Conservation (phyloP, 1,140 invertebrate genomes). For the Procambarus clarkii region DNA sequence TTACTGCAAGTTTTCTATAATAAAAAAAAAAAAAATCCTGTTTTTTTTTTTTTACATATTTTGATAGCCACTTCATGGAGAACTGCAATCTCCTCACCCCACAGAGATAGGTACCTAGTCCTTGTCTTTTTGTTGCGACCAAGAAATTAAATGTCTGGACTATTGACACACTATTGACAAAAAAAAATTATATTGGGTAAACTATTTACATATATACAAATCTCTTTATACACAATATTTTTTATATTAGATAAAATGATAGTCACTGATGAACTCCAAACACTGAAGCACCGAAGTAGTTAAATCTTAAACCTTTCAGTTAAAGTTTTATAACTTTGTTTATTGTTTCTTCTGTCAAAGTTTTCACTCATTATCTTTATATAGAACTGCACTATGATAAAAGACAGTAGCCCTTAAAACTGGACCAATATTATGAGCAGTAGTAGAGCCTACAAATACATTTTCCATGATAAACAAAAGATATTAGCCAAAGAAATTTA, state of each 20-base stretch:
- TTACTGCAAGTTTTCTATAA: not conserved
- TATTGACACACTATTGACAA: not conserved
- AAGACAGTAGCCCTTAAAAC: not conserved
- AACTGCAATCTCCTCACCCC: not conserved
- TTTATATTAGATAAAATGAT: conserved; percentile 25
- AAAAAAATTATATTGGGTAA: not conserved
- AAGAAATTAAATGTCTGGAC: not conserved
- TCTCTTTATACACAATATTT: conserved; percentile 19
- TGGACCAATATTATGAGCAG: not conserved
- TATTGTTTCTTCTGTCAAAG: too few species aligned
- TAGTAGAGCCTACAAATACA: not conserved
- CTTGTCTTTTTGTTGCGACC: not conserved
- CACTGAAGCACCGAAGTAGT: not conserved
- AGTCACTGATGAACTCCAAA: conserved; percentile 18
- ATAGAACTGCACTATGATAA: not conserved
- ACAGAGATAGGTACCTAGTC: not conserved
- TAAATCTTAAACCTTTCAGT: not conserved
- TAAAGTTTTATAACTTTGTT: too few species aligned
- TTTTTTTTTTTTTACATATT: not conserved
- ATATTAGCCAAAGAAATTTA: not conserved
- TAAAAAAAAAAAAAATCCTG: not conserved
- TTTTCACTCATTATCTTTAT: not conserved
- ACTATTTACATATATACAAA: conserved; percentile 49
- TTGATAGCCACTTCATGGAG: not conserved
- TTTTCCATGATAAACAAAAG: not conserved